Conservation (phyloP, 2,888 invertebrate species). For the Andricus quercusramuli region DNA sequence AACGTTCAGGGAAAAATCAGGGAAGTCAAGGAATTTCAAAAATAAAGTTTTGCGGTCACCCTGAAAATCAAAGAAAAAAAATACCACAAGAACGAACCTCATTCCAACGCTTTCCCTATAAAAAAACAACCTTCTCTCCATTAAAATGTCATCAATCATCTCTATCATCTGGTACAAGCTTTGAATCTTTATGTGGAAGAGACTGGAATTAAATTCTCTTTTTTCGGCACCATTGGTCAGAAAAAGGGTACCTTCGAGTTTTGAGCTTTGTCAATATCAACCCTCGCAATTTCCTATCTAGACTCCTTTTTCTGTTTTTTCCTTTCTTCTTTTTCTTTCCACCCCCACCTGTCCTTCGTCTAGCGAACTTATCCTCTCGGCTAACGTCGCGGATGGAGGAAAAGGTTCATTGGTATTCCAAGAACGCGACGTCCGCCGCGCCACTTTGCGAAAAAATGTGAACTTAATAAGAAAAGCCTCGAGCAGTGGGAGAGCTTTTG, state of each 20-base stretch:
- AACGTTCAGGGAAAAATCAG: no score
- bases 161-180: not conserved
- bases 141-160: conserved; percentile 4
- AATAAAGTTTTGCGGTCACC: no score
- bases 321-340: conserved; percentile 5
- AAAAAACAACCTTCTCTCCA: not conserved
- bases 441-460: conserved; percentile 77
- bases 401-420: conserved; percentile 75
- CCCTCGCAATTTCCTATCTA: conserved; percentile 22
- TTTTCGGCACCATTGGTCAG: not conserved
- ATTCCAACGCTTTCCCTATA: not conserved
- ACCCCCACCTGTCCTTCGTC: conserved; percentile 38
- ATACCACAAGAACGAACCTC: not conserved
- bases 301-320: conserved; percentile 28
- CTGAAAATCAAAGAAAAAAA: no score
- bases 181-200: not conserved
- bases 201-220: not conserved
- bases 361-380: conserved; percentile 56
- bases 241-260: conserved; percentile 16
- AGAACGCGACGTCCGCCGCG: conserved; percentile 65
- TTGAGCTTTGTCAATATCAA: conserved; percentile 35
- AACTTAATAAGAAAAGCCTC: conserved; percentile 78
- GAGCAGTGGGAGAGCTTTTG: conserved; percentile 73
- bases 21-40: no score
- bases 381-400: conserved; percentile 62